Conservation (phyloP, 2,113 vertebrate genomes). For the Cacatua alba region DNA sequence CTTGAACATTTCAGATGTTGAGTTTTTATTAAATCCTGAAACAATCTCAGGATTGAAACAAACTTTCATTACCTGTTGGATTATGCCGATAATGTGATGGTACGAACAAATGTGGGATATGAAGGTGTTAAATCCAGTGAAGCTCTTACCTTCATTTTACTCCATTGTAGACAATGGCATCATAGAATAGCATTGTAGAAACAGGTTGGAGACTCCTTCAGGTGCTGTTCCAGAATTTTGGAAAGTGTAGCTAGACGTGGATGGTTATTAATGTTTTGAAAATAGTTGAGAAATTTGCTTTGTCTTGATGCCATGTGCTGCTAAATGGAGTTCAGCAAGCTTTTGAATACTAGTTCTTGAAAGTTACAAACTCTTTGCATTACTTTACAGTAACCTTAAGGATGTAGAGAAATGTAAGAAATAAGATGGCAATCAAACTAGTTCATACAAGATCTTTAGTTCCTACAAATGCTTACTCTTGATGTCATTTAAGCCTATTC, state of each 20-base stretch:
- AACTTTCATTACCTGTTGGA: not conserved
- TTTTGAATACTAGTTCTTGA: not conserved
- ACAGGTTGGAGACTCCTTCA: not conserved
- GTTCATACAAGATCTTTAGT: not conserved
- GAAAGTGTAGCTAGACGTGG: not conserved
- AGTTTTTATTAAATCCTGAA: not conserved
- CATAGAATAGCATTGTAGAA: not conserved
- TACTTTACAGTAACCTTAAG: not conserved
- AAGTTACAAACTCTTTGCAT: not conserved
- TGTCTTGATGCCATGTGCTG: not conserved
- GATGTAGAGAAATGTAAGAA: rapidly evolving
- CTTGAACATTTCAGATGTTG: not conserved
- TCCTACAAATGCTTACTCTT: not conserved
- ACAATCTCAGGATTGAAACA: not conserved
- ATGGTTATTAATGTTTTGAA: not conserved
- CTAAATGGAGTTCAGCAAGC: not conserved
- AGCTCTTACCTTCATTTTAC: rapidly evolving
- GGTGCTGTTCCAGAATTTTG: not conserved
- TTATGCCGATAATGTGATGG: not conserved
- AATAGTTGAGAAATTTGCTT: not conserved
- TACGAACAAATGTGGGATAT: not conserved
- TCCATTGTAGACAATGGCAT: not conserved
- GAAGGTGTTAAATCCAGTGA: not conserved
- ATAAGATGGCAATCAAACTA: not conserved
- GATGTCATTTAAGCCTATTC: not conserved